Percentiles rank a stretch among this genome's conserved stretches.
Conservation (phyloP, 2,888 invertebrate species). For the Silvanus unidentatus region DNA sequence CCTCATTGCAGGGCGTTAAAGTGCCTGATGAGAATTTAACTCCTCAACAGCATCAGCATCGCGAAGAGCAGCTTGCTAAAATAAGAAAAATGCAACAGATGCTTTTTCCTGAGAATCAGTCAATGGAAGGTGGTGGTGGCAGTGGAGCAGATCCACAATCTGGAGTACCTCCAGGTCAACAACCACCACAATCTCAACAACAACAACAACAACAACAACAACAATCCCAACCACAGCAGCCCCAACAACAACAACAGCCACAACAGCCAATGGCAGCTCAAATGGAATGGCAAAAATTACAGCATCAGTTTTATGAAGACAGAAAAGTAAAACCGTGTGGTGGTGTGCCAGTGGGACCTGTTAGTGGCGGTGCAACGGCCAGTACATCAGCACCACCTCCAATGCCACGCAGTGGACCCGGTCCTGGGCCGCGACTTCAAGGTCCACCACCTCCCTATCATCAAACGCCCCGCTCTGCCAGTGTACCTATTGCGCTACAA, state of each 20-base stretch:
- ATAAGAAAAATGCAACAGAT: conserved; percentile 89
- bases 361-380: conserved; percentile 26
- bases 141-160: conserved; percentile 22
- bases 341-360: conserved; percentile 31
- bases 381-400: conserved; percentile 17
- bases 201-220: conserved; percentile 9
- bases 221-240: conserved; percentile 2
- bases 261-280: conserved; percentile 53
- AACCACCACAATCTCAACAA: conserved; percentile 15
- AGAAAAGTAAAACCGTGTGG: conserved; percentile 50
- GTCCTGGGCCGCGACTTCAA: conserved; percentile 52
- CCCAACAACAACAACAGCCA: conserved; percentile 4
- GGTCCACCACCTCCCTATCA: conserved; percentile 77
- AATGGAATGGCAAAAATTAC: conserved; percentile 87
- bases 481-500: conserved; percentile 67
- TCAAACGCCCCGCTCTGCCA: conserved; percentile 66
- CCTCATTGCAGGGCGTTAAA: conserved; percentile 70
- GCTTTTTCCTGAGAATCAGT: conserved; percentile 75
- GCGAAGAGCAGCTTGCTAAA: conserved; percentile 88
- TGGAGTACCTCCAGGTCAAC: conserved; percentile 11
- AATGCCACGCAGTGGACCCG: conserved; percentile 36
- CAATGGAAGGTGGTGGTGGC: conserved; percentile 34
- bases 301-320: conserved; percentile 78
- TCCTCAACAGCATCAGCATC: conserved; percentile 89
- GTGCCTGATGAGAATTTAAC: conserved; percentile 94